Base-by-base conservation (phyloP, 1,140 invertebrate species). In the Anastatus disparis region DNA sequence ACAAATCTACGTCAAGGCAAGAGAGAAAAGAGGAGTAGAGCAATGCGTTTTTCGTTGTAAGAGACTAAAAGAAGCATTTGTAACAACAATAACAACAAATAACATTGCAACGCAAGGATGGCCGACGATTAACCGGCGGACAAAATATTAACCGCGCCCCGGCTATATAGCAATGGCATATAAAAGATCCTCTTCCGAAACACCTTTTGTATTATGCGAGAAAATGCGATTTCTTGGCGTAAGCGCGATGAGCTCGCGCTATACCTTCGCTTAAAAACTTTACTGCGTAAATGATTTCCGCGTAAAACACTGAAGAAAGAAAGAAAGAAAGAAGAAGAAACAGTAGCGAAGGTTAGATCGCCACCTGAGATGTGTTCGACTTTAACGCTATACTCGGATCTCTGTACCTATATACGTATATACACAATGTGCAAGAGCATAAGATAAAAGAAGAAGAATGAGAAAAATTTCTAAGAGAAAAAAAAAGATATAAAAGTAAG, bases 11-110 rank as follows among this genome's bases (percentile, higher is more conserved):
- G 42, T n/a, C n/a, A n/a, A n/a, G n/a, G n/a, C n/a, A n/a, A n/a
- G n/a, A n/a, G n/a, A n/a, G n/a, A n/a, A n/a, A n/a, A n/a, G n/a
- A n/a, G n/a, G n/a, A n/a, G n/a, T n/a, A n/a, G n/a, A n/a, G n/a
- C n/a, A n/a, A n/a, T n/a, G 26, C 68, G 74, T 29, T 65, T 75
- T 61, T 75, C 76, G 73, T 77, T 71, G 73, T 76, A 67, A 68
- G 44, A 42, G 68, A 66, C 38, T n/a, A n/a, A n/a, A n/a, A n/a
- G n/a, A n/a, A n/a, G n/a, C 68, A 70, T 64, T 48, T 53, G 20
- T 26, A 66, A 55, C 63, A 22, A 4, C 4, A 10, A 10, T 35
- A 35, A 10, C 31, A 35, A 10, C n/a, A n/a, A n/a, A n/a, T n/a
- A n/a, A n/a, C n/a, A n/a, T n/a, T n/a, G n/a, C n/a, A n/a, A 22